Evolutionary conservation across 2,888 invertebrate genomes (phyloP), one percentile per base, ranked within the genome.

Genomic region (Ormyrus thymus): DNA sequence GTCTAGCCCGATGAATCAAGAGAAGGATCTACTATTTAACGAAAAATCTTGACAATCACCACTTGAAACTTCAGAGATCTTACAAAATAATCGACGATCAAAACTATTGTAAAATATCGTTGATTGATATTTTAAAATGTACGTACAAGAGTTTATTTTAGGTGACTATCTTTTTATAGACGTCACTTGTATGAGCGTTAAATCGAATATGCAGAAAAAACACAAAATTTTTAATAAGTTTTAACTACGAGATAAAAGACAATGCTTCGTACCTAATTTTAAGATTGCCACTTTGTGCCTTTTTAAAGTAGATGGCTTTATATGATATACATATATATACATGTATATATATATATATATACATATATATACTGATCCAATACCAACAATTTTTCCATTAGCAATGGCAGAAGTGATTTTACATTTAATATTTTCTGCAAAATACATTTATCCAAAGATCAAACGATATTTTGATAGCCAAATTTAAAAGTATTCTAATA

Each of bases 1-100:
- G 86, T 51, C 86, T 90, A 78, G 87, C 82, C 72, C 88, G 84
- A 88, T 89, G 87, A 82, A 81, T 80, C 7, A 46, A 55, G 69
- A 61, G 59, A 53, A 76, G 66, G 59, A 45, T 76, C 50, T 70
- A 81, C 74, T 73, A 72, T 76, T 74, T 79, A 82, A 53, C 64
- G 77, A 51, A 78, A 73, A 81, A 81, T 80, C 69, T 82, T 78
- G 82, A 81, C 77, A 83, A 83, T 75, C 79, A 73, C 8, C 43
- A 79, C 62, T 74, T 69, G 61, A 77, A 74, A 75, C 58, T 65
- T 59, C 45, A 78, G 56, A 76, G 71, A 78, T 77, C 68, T 51
- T 68, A 69, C 9, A 59, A 64, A 48, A 43, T 43, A 68, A 74
- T 68, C 45, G 59, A 13, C 68, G 66, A 77, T 65, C 46, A 29